A percentile compares a stretch with the other conserved stretches of the same genome.
These are phyloP conservation scores for Motacilla tschutschensis DNA, from an alignment of 2,113 vertebrate genomes.

Conservation along the genomic window DNA sequence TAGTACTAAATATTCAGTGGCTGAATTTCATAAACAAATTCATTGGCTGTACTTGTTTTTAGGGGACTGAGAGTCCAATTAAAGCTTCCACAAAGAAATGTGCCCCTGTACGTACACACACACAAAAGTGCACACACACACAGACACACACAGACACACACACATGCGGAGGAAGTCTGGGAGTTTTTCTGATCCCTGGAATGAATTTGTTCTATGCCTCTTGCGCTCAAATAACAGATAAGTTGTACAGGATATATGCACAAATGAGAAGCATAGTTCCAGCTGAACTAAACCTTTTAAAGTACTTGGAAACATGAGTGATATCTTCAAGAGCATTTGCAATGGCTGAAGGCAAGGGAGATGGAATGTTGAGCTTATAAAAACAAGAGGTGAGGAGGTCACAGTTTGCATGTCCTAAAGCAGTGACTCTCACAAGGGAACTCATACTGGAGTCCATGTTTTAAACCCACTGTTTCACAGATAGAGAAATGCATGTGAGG, in stretches of 20 bases:
- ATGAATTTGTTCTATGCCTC: neutral
- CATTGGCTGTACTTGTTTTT: neutral
- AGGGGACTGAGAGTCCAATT: neutral
- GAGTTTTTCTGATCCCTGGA: neutral
- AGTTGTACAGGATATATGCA: neutral
- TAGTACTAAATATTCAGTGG: neutral
- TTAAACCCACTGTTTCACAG: neutral
- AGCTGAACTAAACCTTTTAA: neutral
- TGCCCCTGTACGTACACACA: rapidly evolving
- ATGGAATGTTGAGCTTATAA: neutral
- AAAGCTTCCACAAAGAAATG: neutral
- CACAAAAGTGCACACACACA: rapidly evolving
- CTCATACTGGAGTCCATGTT: neutral
- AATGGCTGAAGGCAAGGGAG: neutral
- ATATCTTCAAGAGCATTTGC: neutral
- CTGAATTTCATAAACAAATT: neutral
- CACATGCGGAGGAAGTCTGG: neutral
- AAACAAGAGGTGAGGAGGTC: neutral
- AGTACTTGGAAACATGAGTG: neutral
- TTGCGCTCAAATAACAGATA: neutral
- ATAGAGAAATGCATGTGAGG: neutral
- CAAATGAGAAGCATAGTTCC: neutral
- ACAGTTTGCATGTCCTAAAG: neutral
- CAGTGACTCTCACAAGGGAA: neutral
- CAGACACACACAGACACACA: neutral